Base-by-base conservation (phyloP, 2,797 vertebrate species). In the Austrolebias charrua region DNA sequence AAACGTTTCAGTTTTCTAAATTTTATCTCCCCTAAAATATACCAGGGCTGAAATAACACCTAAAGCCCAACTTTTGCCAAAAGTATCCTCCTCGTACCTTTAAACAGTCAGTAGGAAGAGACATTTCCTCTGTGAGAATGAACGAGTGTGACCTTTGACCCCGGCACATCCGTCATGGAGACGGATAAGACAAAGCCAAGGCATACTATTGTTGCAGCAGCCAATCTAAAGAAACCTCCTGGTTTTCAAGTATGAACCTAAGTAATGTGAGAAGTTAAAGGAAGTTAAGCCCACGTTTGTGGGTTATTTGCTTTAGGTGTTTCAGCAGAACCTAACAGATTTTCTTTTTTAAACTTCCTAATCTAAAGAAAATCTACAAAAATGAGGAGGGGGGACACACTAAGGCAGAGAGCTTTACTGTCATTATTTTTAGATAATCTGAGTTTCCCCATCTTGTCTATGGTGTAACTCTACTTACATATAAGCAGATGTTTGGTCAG, bases 61-160 rank as follows among this genome's bases (percentile, higher is more conserved):
- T 71, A 51, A 68, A 73, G 49, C 65, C 20, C 59, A 38, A 16
- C 54, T 69, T 54, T 60, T 12, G 4, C 4, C 20, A 53, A 55
- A 64, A 64, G 19, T 33, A 16, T 75, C 68, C 38, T 69, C 61
- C 58, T 63, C 71, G 59, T 60, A 43, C 52, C 55, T 73, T 75
- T 78, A 78, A 91, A 80, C 78, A 78, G 83, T 89, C 85, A 83
- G 76, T 89, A 91, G 89, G 90, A 94, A 93, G 90, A 86, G 69
- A 78, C 50, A 83, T 91, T 93, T 95, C 93, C 89, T 91, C 70
- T 90, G 84, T 79, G 82, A 93, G 91, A 89, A 93, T 88, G 91
- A 93, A 92, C 90, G 84, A 47, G 55, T 14, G 75, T 86, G 91
- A 91, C 91, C 93, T 87, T 79, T 92, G 92, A 85, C 91, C 93